Evolutionary conservation across 2,113 vertebrate genomes (phyloP), one percentile per base, ranked within the genome.

Genomic region (Podocnemis expansa): DNA sequence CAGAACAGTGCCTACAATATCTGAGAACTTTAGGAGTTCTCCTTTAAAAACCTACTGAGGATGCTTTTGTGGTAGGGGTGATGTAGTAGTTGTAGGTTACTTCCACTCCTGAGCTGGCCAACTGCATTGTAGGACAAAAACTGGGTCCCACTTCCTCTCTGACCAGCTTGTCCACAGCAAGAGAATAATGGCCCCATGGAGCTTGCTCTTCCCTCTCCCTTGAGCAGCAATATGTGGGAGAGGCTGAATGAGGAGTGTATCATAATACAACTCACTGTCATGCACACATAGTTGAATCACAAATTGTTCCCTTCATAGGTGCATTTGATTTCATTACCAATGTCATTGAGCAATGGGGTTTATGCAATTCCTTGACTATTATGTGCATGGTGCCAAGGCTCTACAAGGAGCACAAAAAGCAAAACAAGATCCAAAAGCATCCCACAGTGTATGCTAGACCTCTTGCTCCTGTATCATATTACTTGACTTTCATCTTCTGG

Each of bases 41-140:
- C 27, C 31, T 52, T 79, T 76, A 29, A 5, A 56, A 82, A 13
- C 51, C 7, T 78, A 2, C 5, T 51, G 54, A 0, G 0, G 29
- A 10, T 52, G 9, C 2, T 51, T 73, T 75, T 8, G 84, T 9
- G 17, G 60, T 60, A 43, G 34, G 4, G 7, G 88, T 82, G 29
- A 34, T 85, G 9, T 19, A 2, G 11, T 25, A 6, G 31, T 27
- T 52, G 41, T 34, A 41, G 45, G 3, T 75, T 49, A 54, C 29
- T 91, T 17, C 16, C 16, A 84, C 29, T 22, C 3, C 49, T 27
- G 52, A 54, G 34, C 24, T 85, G 27, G 45, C 41, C 38, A 25
- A 7, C n/a, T 45, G 7, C 22, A 34, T 4, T 82, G 70, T 19
- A 56, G 19, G 14, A 34, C 43, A 51, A 8, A 47, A 5, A 4